A percentile compares a stretch with the other conserved stretches of the same genome.
Evolutionary conservation across 2,888 invertebrate genomes (phyloP).

Genomic region (Lepidochrysops patricia): DNA sequence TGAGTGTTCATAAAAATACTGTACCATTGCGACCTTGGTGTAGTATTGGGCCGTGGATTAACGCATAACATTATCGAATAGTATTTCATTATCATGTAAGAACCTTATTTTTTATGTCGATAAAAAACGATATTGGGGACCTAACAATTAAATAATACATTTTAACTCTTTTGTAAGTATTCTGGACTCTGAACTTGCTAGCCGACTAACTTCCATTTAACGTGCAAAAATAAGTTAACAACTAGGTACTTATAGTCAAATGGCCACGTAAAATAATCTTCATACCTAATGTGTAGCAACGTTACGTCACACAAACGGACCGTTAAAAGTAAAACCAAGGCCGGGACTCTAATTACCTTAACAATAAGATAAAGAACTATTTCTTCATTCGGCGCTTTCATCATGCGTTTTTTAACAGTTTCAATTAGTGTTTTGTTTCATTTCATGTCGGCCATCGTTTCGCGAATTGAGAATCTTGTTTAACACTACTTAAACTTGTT

Average conservation of each 20-base stretch:
- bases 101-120: too few relatives aligned
- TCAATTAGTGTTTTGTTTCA: not conserved
- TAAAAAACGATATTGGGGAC: too few relatives aligned
- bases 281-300: conserved; percentile 3
- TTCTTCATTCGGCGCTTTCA: conserved; percentile 1
- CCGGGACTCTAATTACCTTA: not conserved
- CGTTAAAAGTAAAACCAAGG: conserved; percentile 12
- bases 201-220: too few relatives aligned
- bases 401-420: not conserved
- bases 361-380: conserved; percentile 11
- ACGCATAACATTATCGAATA: too few relatives aligned
- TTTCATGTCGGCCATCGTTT: not conserved
- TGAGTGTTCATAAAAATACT: too few relatives aligned
- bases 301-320: conserved; percentile 3
- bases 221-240: too few relatives aligned
- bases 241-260: not conserved
- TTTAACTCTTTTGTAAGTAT: too few relatives aligned
- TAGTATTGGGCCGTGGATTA: too few relatives aligned
- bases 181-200: too few relatives aligned
- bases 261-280: not conserved
- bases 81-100: too few relatives aligned
- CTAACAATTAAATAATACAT: too few relatives aligned
- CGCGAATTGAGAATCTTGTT: not conserved
- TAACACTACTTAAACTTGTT: not conserved
- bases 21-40: too few relatives aligned